A percentile compares a stretch with the other conserved stretches of the same genome.
phyloP scores from a whole-genome alignment of 2,113 vertebrate genomes.

The Lipophrys pholis region DNA sequence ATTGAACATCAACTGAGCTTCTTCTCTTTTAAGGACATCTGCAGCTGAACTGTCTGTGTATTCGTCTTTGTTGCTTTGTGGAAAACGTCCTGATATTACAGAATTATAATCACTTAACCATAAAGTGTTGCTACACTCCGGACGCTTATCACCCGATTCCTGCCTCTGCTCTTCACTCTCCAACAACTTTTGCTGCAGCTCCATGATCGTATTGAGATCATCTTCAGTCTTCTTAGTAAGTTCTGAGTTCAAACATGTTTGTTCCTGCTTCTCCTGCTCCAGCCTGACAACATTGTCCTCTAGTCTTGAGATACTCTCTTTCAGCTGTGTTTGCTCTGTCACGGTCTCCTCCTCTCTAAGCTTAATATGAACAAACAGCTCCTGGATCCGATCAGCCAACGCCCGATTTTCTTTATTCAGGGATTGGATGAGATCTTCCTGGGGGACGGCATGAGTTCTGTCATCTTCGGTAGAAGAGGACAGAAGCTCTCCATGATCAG shows the following conservation, averaged over 20 bases:
- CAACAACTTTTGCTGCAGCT: constrained; percentile 56
- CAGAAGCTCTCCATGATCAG: not conserved
- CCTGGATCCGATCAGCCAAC: constrained; percentile 65
- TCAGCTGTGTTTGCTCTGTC: constrained; percentile 26
- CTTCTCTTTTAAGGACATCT: constrained; percentile 21
- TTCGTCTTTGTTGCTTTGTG: constrained; percentile 17
- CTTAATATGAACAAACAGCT: constrained; percentile 65
- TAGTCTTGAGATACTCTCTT: constrained; percentile 2
- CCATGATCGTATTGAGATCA: constrained; percentile 77
- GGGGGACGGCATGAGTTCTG: constrained; percentile 3
- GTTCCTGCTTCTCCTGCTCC: constrained; percentile 55
- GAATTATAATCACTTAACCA: not conserved
- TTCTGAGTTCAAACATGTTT: constrained; percentile 45
- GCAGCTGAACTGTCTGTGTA: constrained; percentile 24
- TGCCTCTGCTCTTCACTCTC: constrained; percentile 27
- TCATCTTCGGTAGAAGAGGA: constrained; percentile 17
- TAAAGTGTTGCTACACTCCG: not conserved
- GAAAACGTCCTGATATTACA: not conserved
- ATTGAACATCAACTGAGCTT: not conserved
- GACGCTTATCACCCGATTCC: not conserved
- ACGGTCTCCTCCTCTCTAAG: constrained; percentile 44
- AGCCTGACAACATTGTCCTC: constrained; percentile 13
- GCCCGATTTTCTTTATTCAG: constrained; percentile 80
- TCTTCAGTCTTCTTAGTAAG: constrained; percentile 71
- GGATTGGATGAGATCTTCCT: constrained; percentile 64